A percentile compares a stretch with the other conserved stretches of the same genome.
phyloP scores from a whole-genome alignment of 2,888 invertebrate species.

The Calameuta idolon region DNA sequence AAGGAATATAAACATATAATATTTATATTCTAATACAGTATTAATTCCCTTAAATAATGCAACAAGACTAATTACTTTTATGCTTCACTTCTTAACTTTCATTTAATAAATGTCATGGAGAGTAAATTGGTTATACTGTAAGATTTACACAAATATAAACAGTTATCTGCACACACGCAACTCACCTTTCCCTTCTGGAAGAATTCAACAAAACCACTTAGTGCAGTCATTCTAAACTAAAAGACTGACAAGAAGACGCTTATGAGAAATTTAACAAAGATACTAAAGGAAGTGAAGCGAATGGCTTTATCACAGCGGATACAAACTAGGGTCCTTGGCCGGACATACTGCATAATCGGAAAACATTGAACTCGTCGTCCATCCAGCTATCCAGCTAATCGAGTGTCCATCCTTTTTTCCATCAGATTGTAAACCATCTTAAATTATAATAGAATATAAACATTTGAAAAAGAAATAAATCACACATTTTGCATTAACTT shows the following conservation, averaged over 20 bases:
- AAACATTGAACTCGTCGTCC: background rate
- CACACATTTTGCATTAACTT: background rate
- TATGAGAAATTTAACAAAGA: background rate
- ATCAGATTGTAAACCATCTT: background rate
- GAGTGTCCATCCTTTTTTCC: background rate
- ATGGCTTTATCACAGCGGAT: background rate
- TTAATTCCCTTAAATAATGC: background rate
- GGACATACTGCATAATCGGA: background rate
- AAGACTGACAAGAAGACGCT: background rate
- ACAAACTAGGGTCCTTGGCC: background rate
- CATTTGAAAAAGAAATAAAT: background rate
- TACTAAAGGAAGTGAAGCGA: background rate
- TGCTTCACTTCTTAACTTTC: background rate
- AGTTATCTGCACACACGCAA: background rate
- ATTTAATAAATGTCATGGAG: background rate
- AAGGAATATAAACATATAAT: background rate
- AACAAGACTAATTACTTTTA: background rate
- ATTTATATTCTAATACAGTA: background rate
- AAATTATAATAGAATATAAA: background rate
- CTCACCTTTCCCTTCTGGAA: constrained; percentile 83
- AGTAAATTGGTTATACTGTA: background rate
- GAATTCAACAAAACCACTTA: constrained; percentile 80
- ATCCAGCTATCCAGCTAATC: background rate
- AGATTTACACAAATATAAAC: constrained; percentile 1
- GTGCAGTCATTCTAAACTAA: constrained; percentile 69